phyloP scores from a whole-genome alignment of 64 coral and sea anemone genomes.

The Exaiptasia diaphana region DNA sequence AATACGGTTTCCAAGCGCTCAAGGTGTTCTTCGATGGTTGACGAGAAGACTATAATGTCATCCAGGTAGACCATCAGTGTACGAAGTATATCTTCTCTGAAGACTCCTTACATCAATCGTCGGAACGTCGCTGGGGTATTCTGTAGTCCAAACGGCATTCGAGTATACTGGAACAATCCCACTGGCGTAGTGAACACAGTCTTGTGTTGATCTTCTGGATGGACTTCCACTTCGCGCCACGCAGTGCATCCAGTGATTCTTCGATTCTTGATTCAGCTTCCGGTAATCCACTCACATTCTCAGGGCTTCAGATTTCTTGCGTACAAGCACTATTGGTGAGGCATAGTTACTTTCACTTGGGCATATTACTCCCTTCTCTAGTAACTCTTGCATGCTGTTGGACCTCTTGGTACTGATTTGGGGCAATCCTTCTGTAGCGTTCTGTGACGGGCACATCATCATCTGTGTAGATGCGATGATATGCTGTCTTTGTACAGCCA shows the following conservation, averaged over 20 bases:
- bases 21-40: constrained; percentile 2
- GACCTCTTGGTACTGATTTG: constrained; percentile 16
- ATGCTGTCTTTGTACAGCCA: constrained; percentile 29
- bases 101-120: constrained; percentile 31
- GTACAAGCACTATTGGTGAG: constrained; percentile 43
- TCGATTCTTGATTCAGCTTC: constrained; percentile 20
- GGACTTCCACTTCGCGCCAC: not conserved
- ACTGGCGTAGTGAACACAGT: constrained; percentile 41
- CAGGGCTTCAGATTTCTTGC: constrained; percentile 31
- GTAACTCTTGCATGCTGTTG: constrained; percentile 53
- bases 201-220: constrained; percentile 8
- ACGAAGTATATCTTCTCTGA: not conserved
- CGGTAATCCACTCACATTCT: constrained; percentile 27
- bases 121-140: constrained; percentile 43
- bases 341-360: constrained; percentile 32
- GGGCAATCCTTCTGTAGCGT: constrained; percentile 22
- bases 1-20: not conserved
- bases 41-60: constrained; percentile 36
- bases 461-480: constrained; percentile 23
- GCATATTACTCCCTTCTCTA: constrained; percentile 9
- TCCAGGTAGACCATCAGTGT: constrained; percentile 42
- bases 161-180: constrained; percentile 33
- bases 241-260: not conserved
- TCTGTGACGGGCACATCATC: constrained; percentile 45
- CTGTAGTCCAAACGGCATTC: constrained; percentile 2